Evolutionary conservation across 2,797 vertebrate genomes (phyloP).

Genomic region (Miopithecus talapoin): DNA sequence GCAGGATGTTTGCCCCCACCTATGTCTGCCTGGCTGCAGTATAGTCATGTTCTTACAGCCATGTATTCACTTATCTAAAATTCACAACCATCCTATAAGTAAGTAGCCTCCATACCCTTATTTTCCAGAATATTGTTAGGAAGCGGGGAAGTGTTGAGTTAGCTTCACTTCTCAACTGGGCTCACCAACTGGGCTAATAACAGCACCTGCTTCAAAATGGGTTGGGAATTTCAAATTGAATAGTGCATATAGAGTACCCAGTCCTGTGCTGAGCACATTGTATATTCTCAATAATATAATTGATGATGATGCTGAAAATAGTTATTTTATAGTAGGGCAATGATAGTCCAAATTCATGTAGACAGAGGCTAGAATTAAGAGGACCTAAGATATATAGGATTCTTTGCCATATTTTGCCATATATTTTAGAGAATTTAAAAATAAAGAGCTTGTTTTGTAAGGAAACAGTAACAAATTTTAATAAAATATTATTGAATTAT

Average conservation of each 20-base stretch:
- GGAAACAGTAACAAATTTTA: not conserved
- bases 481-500: slow-evolving; percentile 1
- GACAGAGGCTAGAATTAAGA: not conserved
- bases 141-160: not conserved
- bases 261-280: not conserved
- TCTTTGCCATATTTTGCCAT: not conserved
- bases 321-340: not conserved
- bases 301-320: not conserved
- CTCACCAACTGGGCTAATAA: not conserved
- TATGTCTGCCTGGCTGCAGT: too few species aligned
- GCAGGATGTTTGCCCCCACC: too few species aligned
- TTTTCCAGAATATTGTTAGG: not conserved
- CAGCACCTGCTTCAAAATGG: not conserved
- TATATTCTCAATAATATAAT: not conserved
- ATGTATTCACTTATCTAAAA: not conserved
- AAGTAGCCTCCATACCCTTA: not conserved
- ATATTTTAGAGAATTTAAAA: not conserved
- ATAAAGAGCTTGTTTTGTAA: not conserved
- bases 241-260: not conserved
- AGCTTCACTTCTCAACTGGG: too few species aligned
- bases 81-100: not conserved
- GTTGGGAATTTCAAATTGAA: not conserved
- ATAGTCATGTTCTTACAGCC: too few species aligned
- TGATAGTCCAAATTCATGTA: not conserved
- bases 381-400: not conserved